Conservation (phyloP, 1,140 invertebrate genomes). For the Drosophila lini region DNA sequence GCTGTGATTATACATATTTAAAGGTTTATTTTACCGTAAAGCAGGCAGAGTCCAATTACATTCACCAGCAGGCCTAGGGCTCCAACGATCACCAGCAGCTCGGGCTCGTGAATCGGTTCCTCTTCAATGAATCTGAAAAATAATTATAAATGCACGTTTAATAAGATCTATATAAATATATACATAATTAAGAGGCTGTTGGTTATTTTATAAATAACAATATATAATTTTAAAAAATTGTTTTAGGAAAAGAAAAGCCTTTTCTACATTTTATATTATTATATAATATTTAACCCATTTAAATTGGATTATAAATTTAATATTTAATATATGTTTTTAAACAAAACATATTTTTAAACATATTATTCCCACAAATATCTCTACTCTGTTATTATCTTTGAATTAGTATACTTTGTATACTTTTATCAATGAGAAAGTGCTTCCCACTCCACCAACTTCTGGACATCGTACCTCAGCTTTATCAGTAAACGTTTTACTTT, state of each 20-base stretch:
- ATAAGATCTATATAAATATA: not conserved
- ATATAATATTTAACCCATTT: not conserved
- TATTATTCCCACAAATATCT: not conserved
- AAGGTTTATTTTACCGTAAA: constrained; percentile 88
- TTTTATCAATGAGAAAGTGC: constrained; percentile 8
- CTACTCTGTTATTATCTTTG: not conserved
- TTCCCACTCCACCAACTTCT: not conserved
- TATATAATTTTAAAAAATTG: not conserved
- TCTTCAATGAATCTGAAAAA: constrained; percentile 89
- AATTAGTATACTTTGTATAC: not conserved
- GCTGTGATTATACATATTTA: not conserved
- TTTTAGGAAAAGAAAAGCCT: not conserved
- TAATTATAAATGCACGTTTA: not conserved
- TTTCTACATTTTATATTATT: not conserved
- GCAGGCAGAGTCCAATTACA: constrained; percentile 92
- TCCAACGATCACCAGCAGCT: constrained; percentile 91
- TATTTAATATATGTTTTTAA: not conserved
- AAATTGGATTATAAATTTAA: not conserved
- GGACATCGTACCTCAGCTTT: not conserved
- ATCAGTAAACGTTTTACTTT: not conserved
- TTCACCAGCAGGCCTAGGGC: constrained; percentile 92
- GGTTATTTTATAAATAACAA: not conserved
- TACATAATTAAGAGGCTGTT: not conserved
- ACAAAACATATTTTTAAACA: not conserved
- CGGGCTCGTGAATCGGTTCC: constrained; percentile 92